phyloP scores from a whole-genome alignment of 2,797 vertebrate species.

The Sternotherus odoratus region DNA sequence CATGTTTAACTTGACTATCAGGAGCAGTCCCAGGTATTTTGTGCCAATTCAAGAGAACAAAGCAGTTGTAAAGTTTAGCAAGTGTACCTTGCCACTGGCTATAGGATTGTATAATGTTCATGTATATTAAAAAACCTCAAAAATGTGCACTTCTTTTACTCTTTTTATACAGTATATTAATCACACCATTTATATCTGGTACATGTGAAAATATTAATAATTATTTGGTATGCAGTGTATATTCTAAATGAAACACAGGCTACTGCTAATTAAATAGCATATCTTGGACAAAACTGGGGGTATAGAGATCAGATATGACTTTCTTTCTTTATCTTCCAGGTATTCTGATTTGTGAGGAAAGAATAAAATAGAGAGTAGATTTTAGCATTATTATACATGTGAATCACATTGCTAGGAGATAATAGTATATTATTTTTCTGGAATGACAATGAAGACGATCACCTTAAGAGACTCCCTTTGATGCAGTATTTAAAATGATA shows the following conservation, averaged over 20 bases:
- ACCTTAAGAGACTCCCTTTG: slow-evolving; percentile 65
- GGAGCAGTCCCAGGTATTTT: background rate
- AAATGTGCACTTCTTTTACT: background rate
- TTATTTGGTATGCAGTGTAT: background rate
- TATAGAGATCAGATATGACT: slow-evolving; percentile 42
- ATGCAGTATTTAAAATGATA: slow-evolving; percentile 67
- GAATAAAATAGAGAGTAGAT: slow-evolving; percentile 43
- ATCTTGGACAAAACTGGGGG: slow-evolving; percentile 37
- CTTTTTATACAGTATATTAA: slow-evolving; percentile 2
- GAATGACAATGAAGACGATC: slow-evolving; percentile 69
- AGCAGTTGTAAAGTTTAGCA: background rate
- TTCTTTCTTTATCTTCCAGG: slow-evolving; percentile 28
- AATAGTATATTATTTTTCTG: slow-evolving; percentile 75
- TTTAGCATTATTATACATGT: slow-evolving; percentile 69
- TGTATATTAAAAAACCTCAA: background rate
- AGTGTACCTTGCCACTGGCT: background rate
- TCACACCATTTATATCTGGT: background rate
- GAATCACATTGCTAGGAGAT: slow-evolving; percentile 65
- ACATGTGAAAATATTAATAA: slow-evolving; percentile 30
- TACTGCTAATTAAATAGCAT: slow-evolving; percentile 61
- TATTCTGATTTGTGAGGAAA: slow-evolving; percentile 44
- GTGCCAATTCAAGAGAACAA: background rate
- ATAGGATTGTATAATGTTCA: background rate
- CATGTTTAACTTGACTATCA: background rate
- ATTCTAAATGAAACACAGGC: background rate